Percentiles rank a stretch among this genome's conserved stretches.
Evolutionary conservation across 2,113 vertebrate genomes (phyloP).

Genomic region (Odontophorus gujanensis): DNA sequence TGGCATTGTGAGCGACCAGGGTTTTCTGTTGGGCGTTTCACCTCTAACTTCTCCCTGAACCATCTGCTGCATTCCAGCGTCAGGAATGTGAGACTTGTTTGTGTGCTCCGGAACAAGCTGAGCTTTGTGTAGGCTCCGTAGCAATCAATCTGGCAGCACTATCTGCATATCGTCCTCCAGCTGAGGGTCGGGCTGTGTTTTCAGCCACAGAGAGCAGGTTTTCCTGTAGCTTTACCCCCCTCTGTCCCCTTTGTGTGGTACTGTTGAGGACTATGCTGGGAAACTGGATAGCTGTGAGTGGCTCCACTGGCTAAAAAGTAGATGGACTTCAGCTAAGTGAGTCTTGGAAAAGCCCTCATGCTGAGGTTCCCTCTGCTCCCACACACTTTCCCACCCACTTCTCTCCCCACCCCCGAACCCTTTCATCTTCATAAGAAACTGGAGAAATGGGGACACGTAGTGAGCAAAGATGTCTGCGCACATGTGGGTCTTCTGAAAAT

Average conservation of each 20-base stretch:
- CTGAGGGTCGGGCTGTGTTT: conserved; percentile 42
- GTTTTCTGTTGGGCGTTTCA: conserved; percentile 33
- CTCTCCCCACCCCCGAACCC: background rate
- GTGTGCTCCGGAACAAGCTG: conserved; percentile 45
- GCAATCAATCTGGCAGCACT: conserved; percentile 25
- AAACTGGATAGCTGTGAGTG: background rate
- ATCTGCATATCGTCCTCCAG: conserved; percentile 30
- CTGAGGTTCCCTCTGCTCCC: background rate
- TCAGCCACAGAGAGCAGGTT: background rate
- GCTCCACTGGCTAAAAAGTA: background rate
- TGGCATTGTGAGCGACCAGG: background rate
- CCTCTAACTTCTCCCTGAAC: conserved; percentile 52
- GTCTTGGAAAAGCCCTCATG: background rate
- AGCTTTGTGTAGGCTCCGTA: conserved; percentile 32
- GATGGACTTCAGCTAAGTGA: background rate
- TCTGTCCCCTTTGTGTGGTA: background rate
- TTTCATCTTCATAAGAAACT: background rate
- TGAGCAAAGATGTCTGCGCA: background rate
- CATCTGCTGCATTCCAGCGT: conserved; percentile 66
- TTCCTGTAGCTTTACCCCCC: background rate
- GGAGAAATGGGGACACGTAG: background rate
- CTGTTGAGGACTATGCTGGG: background rate
- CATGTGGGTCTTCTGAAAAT: background rate
- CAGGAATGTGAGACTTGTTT: conserved; percentile 53
- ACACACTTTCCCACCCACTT: background rate